phyloP scores from a whole-genome alignment of 1,140 invertebrate genomes.

The Conus ventricosus region DNA sequence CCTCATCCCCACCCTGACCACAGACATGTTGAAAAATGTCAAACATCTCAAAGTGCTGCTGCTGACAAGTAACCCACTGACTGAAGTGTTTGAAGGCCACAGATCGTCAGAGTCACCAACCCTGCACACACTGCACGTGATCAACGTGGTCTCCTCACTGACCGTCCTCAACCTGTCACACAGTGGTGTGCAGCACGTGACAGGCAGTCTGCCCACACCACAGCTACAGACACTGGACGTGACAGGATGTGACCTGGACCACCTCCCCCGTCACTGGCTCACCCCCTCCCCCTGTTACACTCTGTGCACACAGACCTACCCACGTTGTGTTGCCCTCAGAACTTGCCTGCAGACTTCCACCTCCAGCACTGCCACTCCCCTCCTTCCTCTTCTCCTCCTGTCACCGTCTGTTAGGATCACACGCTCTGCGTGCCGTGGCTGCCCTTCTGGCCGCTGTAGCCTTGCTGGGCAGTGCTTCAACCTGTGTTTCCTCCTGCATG shows the following conservation, averaged over 20 bases:
- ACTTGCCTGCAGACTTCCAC: not conserved
- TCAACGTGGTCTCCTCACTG: no score
- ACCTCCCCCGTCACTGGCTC: not conserved
- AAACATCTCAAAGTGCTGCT: slow-evolving; percentile 19
- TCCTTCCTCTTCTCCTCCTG: not conserved
- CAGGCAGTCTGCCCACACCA: no score
- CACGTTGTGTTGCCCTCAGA: not conserved
- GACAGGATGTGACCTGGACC: no score
- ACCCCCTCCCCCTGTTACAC: not conserved
- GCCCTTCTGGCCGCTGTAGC: not conserved
- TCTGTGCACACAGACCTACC: not conserved
- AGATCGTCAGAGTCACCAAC: no score
- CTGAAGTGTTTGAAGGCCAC: not conserved
- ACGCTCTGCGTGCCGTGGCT: not conserved
- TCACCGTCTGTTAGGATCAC: not conserved
- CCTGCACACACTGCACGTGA: no score
- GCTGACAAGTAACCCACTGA: slow-evolving; percentile 15
- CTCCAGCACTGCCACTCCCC: not conserved
- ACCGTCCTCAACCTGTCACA: no score
- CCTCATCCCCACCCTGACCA: not conserved
- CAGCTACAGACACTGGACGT: no score
- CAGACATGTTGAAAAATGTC: slow-evolving; percentile 12
- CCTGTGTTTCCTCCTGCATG: not conserved
- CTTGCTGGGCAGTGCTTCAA: not conserved
- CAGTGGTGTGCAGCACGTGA: no score